Evolutionary conservation across 2,797 vertebrate species (phyloP), one percentile per base, ranked within the genome.

Genomic region (Cyclura pinguis): DNA sequence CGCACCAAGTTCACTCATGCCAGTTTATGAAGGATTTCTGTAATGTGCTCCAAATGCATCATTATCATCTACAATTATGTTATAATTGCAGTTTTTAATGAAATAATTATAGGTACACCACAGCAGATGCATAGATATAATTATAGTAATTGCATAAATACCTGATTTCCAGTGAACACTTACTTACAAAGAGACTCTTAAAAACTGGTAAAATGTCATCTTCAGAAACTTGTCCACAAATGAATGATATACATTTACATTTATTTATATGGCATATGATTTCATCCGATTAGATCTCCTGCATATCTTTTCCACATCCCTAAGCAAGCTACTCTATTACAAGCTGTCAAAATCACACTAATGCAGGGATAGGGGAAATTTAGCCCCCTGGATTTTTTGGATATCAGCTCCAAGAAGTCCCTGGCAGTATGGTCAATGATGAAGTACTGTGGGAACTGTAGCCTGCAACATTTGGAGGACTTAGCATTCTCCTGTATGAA

Each of bases 101-200:
- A 96, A 96, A 96, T 96, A 96, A 96, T 96, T 96, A 93, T 92
- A 95, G 95, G 94, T 94, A 96, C 93, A 95, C 92, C 93, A 96
- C 93, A 95, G 93, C 94, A 94, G 91, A 95, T 95, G 67, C 94
- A 95, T 95, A 96, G 95, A 92, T 96, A 95, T 96, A 96, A 96
- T 96, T 96, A 96, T 9, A 77, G 55, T 96, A 96, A 96, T 96
- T 96, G 95, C 92, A 95, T 96, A 96, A 96, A 96, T 96, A 96
- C 95, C 96, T 96, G 95, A 94, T 95, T 96, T 95, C 94, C 92
- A 94, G 88, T 86, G 96, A 96, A 96, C 94, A 92, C 94, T 77
- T 89, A 89, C 80, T 90, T 96, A 96, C 93, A 96, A 94, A 93
- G 94, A 96, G 94, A 89, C 91, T 94, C 94, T 94, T 95, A 92